Evolutionary conservation across 2,888 invertebrate genomes (phyloP).

Genomic region (Cephus sareptanus): DNA sequence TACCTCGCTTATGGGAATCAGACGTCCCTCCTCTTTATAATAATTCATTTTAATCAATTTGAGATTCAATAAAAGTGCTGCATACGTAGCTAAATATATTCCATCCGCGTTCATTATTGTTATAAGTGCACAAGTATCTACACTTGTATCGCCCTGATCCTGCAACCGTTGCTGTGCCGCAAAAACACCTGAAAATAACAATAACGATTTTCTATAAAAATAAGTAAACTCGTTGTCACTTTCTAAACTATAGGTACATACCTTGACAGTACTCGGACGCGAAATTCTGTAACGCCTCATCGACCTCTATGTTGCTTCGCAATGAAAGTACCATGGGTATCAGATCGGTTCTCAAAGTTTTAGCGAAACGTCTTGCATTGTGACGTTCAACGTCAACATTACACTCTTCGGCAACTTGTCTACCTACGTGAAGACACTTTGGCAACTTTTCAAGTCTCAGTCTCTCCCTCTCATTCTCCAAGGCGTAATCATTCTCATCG

Average conservation of each 20-base stretch:
- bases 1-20: conserved; percentile 69
- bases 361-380: conserved; percentile 86
- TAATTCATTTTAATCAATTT: conserved; percentile 82
- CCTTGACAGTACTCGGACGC: conserved; percentile 92
- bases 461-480: conserved; percentile 63
- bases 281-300: conserved; percentile 91
- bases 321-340: conserved; percentile 81
- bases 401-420: conserved; percentile 69
- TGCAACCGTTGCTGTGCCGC: conserved; percentile 57
- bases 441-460: conserved; percentile 70
- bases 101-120: conserved; percentile 95
- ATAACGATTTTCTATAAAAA: neutral
- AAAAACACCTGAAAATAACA: conserved; percentile 48
- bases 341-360: conserved; percentile 78
- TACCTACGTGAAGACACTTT: conserved; percentile 69
- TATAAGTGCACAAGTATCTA: conserved; percentile 69
- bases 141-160: conserved; percentile 47
- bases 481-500: conserved; percentile 55
- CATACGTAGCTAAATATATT: conserved; percentile 90
- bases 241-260: conserved; percentile 30
- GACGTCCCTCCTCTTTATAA: conserved; percentile 70
- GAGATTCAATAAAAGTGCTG: conserved; percentile 83
- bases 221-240: neutral
- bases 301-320: conserved; percentile 87
- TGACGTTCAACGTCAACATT: conserved; percentile 88